Evolutionary conservation across 2,113 vertebrate species (phyloP).

Genomic region (Cyphomyrus plagiostoma): DNA sequence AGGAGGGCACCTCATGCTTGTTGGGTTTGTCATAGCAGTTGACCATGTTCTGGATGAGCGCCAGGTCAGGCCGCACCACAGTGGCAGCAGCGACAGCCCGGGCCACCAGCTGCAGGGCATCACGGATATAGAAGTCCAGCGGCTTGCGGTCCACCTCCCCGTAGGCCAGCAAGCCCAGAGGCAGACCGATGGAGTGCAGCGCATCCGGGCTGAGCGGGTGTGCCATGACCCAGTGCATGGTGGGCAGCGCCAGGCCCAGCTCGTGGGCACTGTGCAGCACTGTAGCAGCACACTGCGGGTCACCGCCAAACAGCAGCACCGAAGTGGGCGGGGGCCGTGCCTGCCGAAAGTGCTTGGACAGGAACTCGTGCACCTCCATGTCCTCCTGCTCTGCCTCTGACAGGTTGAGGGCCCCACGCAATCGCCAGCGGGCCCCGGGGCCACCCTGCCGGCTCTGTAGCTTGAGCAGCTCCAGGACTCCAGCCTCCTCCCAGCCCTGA

Average conservation of each 20-base stretch:
- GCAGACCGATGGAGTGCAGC: slow-evolving; percentile 75
- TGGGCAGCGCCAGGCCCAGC: slow-evolving; percentile 54
- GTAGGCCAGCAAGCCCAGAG: slow-evolving; percentile 76
- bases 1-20: slow-evolving; percentile 40
- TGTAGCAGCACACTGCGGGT: slow-evolving; percentile 54
- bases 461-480: slow-evolving; percentile 48
- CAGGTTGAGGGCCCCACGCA: slow-evolving; percentile 66
- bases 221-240: slow-evolving; percentile 84
- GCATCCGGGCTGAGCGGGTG: slow-evolving; percentile 68
- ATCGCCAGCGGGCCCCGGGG: slow-evolving; percentile 47
- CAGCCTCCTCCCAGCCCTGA: slow-evolving; percentile 61
- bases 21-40: slow-evolving; percentile 63
- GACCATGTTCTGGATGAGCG: slow-evolving; percentile 60
- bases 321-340: slow-evolving; percentile 53
- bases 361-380: slow-evolving; percentile 47
- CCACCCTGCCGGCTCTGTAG: slow-evolving; percentile 47
- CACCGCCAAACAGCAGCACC: slow-evolving; percentile 71
- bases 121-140: slow-evolving; percentile 73
- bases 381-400: slow-evolving; percentile 44
- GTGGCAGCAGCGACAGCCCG: slow-evolving; percentile 61
- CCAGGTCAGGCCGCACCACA: slow-evolving; percentile 50
- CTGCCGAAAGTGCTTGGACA: slow-evolving; percentile 50
- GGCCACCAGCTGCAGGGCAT: slow-evolving; percentile 69
- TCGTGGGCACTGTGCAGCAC: slow-evolving; percentile 62
- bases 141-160: slow-evolving; percentile 74